Evolutionary conservation across 1,140 invertebrate genomes (phyloP), one percentile per base, ranked within the genome.

Genomic region (Drosophila littoralis): DNA sequence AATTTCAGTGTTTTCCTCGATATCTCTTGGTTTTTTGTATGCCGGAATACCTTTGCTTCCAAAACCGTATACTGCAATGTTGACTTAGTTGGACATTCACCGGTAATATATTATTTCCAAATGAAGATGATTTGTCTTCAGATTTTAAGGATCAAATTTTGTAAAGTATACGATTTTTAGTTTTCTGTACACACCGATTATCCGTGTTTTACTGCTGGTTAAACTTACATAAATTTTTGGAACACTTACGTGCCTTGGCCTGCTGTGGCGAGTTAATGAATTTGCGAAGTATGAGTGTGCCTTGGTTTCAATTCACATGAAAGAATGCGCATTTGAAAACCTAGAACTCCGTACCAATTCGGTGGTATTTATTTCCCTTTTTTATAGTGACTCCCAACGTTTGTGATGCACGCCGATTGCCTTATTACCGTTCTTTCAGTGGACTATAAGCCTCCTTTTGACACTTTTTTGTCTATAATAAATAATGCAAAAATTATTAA

Each of bases 61-160:
- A 69, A 61, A 17, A 42, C 38, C 33, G 66, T 48, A 57, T 55
- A 58, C 36, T 43, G 17, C 15, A 54, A 63, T 69, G 38, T 42
- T 46, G 32, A 12, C 15, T 54, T 32, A 46, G n/a, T n/a, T 52
- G 6, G 6, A 17, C 48, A 64, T 52, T 64, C 38, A 32, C 60
- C 36, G 60, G n/a, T 50, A 32, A 13, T 33, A 33, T 38, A 13
- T 45, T 59, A 28, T 58, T 51, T 35, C 15, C 10, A 55, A 50
- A 42, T 65, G 10, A 17, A 43, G 36, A 36, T 60, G 52, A 57
- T 38, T 67, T 52, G n/a, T 7, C 17, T 57, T 68, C 45, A 22
- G 32, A 15, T 12, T 40, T 38, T 10, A 12, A 35, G 13, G 12
- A 5, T 32, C 15, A n/a, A 43, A 46, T 35, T 66, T 58, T 46